Evolutionary conservation across 2,888 invertebrate species (phyloP), one percentile per base, ranked within the genome.

Genomic region (Coelopa pilipes): DNA sequence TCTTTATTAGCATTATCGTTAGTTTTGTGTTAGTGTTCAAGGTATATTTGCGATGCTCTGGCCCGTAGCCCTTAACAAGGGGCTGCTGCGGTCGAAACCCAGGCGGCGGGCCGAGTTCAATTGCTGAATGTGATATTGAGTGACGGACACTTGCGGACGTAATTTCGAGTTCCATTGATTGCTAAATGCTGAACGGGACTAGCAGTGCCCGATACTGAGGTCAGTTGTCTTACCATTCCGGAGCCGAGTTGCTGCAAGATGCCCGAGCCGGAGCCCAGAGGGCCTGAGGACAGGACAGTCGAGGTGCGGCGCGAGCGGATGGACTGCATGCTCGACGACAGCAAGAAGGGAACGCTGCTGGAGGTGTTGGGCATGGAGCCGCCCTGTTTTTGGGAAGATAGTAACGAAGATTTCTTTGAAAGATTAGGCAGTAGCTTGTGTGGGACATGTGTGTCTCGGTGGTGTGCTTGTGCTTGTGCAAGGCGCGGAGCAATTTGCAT

Each of bases 341-440:
- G 90, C 88, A 96, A 90, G 88, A 94, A 94, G 79, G 95, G 95
- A 78, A 95, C 95, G 88, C 94, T 95, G 89, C 93, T 94, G 83
- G 95, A 94, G 76, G 95, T 95, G 87, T 95, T 95, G 83, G 96
- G 95, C 94, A 95, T 93, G 80, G 95, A 95, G 82, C 94, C 94
- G 84, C 94, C 94, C 95, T 95, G 90, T 77, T 88, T 88, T 84
- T 85, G 80, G 84, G 83, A 87, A 81, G 82, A 85, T 82, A 88
- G 87, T 87, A 87, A 86, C 88, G 89, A 89, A 89, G 89, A 86
- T 86, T 86, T 86, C 89, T 89, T 89, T 88, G 88, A 80, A 82
- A 85, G 81, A 85, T 85, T 86, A 87, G 79, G 76, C 72, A 72
- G 70, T 76, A 55, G 72, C 63, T 73, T 73, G 17, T 7, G 66